Conservation (phyloP, 2,113 vertebrate genomes). For the Atrichornis clamosus region DNA sequence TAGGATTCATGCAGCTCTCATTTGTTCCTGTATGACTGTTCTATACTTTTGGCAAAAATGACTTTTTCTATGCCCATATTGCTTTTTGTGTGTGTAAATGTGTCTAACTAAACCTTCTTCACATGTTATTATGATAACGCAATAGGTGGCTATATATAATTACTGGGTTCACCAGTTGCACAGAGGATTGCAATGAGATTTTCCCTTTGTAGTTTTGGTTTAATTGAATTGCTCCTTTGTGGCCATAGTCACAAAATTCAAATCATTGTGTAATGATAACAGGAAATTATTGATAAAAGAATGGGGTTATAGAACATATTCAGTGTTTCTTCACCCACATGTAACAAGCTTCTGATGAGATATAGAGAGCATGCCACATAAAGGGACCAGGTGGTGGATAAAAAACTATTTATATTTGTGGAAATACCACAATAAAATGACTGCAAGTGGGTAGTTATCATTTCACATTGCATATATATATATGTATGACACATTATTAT, state of each 20-base stretch:
- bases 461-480: not conserved
- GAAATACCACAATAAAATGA: constrained; percentile 4
- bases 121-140: constrained; percentile 43
- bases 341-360: not conserved
- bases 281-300: constrained; percentile 51
- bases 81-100: constrained; percentile 48
- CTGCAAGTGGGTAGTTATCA: not conserved
- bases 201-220: constrained; percentile 25
- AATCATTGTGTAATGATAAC: constrained; percentile 49
- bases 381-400: constrained; percentile 21
- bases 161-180: constrained; percentile 35
- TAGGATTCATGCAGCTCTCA: constrained; percentile 58
- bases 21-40: constrained; percentile 59
- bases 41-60: constrained; percentile 24
- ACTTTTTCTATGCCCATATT: constrained; percentile 35
- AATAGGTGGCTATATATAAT: constrained; percentile 55
- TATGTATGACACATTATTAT: not conserved
- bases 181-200: constrained; percentile 16
- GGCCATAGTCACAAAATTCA: constrained; percentile 40
- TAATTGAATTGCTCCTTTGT: constrained; percentile 48
- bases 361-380: constrained; percentile 13
- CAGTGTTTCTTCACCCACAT: constrained; percentile 22
- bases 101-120: constrained; percentile 42
- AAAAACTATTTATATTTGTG: constrained; percentile 49
- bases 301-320: not conserved